A percentile compares a stretch with the other conserved stretches of the same genome.
Conservation (phyloP, 2,888 invertebrate genomes). For the Cistogaster globosa region DNA sequence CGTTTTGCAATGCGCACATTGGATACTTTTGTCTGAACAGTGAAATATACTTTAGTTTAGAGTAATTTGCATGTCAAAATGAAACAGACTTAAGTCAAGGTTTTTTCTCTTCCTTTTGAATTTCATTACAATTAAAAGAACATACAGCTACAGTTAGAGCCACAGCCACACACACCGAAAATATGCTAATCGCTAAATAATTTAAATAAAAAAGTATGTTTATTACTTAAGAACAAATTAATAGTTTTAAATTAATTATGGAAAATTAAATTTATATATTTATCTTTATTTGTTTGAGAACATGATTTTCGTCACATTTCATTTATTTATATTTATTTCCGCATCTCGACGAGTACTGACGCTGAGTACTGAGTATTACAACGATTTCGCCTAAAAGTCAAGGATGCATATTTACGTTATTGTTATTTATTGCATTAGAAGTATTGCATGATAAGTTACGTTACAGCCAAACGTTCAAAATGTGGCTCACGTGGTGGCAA, state of each 20-base stretch:
- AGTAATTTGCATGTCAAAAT: slow-evolving; percentile 70
- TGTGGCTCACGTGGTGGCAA: too few species aligned
- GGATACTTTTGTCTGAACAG: slow-evolving; percentile 19
- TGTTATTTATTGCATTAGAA: too few species aligned
- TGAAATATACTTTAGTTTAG: slow-evolving; percentile 42
- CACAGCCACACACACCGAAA: background rate
- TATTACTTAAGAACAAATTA: slow-evolving; percentile 10
- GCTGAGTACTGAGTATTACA: too few species aligned
- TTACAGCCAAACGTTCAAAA: too few species aligned
- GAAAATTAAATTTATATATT: background rate
- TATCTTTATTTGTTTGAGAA: background rate
- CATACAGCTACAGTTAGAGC: background rate
- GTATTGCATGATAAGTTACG: too few species aligned
- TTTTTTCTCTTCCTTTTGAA: slow-evolving; percentile 27
- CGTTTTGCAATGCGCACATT: background rate
- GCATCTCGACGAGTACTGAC: too few species aligned
- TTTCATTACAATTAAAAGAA: slow-evolving; percentile 23
- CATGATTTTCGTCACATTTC: background rate
- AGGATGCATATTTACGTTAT: too few species aligned
- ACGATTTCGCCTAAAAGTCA: too few species aligned
- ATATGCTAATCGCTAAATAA: slow-evolving; percentile 12
- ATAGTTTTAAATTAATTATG: background rate
- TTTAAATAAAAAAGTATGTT: background rate
- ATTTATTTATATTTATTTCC: too few species aligned
- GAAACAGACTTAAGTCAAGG: slow-evolving; percentile 49